Conservation (phyloP, 2,888 invertebrate genomes). For the Blastobasis lacticolella region DNA sequence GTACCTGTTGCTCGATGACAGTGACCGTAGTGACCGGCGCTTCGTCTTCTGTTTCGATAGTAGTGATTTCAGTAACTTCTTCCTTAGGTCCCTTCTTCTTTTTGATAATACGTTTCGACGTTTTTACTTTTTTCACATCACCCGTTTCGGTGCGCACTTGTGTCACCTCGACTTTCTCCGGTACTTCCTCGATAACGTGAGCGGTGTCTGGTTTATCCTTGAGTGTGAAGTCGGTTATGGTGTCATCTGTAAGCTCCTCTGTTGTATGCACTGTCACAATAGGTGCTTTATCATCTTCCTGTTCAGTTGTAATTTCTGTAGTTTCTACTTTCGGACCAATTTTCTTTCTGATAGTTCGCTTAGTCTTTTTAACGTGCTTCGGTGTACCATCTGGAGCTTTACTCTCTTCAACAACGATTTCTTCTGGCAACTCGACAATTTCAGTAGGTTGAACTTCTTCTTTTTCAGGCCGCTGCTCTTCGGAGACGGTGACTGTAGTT, state of each 20-base stretch:
- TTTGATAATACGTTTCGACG: slow-evolving; percentile 30
- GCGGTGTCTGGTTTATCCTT: slow-evolving; percentile 17
- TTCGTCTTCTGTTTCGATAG: slow-evolving; percentile 22
- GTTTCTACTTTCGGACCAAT: slow-evolving; percentile 35
- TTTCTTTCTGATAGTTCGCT: slow-evolving; percentile 31
- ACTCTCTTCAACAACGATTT: slow-evolving; percentile 12
- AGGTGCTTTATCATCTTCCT: slow-evolving; percentile 23
- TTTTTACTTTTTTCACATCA: slow-evolving; percentile 29
- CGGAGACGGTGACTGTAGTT: slow-evolving; percentile 33
- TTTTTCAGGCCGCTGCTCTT: slow-evolving; percentile 31
- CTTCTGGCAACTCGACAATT: slow-evolving; percentile 27
- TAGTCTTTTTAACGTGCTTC: slow-evolving; percentile 25
- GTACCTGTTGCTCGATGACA: slow-evolving; percentile 11
- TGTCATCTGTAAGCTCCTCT: slow-evolving; percentile 31
- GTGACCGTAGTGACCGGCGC: slow-evolving; percentile 16
- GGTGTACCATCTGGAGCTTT: slow-evolving; percentile 17
- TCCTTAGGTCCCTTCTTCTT: slow-evolving; percentile 30
- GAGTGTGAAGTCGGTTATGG: slow-evolving; percentile 13
- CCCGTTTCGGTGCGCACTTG: slow-evolving; percentile 12
- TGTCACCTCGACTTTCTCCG: slow-evolving; percentile 15
- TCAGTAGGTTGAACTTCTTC: slow-evolving; percentile 24
- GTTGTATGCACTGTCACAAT: slow-evolving; percentile 10
- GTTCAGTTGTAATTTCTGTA: slow-evolving; percentile 34
- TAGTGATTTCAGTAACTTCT: slow-evolving; percentile 20
- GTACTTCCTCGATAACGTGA: slow-evolving; percentile 20